Evolutionary conservation across 2,888 invertebrate genomes (phyloP).

Genomic region (Schizaphis graminum): DNA sequence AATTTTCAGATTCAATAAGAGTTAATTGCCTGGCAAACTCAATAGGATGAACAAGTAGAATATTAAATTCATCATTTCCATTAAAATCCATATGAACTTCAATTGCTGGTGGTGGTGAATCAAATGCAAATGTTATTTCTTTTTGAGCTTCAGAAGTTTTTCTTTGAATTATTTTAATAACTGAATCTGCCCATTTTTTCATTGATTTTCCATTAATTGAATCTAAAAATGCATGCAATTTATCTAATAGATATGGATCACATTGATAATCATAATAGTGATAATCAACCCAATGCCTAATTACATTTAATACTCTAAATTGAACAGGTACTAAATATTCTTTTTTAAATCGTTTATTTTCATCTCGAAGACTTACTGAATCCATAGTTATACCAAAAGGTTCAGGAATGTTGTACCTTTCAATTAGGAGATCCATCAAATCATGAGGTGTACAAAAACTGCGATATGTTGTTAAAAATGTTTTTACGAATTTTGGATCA

Average conservation of each 20-base stretch:
- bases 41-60: constrained; percentile 86
- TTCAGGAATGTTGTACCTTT: constrained; percentile 93
- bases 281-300: constrained; percentile 97
- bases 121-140: constrained; percentile 84
- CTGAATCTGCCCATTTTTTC: constrained; percentile 96
- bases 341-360: constrained; percentile 95
- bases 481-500: constrained; percentile 95
- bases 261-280: constrained; percentile 99
- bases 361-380: constrained; percentile 76
- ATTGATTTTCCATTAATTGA: constrained; percentile 92
- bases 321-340: constrained; percentile 98
- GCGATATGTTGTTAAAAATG: constrained; percentile 92
- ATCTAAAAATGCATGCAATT: constrained; percentile 85
- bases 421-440: constrained; percentile 88
- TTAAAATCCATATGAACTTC: constrained; percentile 81
- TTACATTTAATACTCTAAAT: constrained; percentile 92
- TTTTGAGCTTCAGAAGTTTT: constrained; percentile 79
- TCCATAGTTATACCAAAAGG: constrained; percentile 72
- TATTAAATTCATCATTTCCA: constrained; percentile 63
- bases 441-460: constrained; percentile 79
- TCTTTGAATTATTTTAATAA: constrained; percentile 90
- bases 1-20: constrained; percentile 93
- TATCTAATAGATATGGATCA: constrained; percentile 83
- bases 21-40: constrained; percentile 97
- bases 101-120: constrained; percentile 82